Evolutionary conservation across 1,140 invertebrate genomes (phyloP), one percentile per base, ranked within the genome.

Genomic region (Apis florea): DNA sequence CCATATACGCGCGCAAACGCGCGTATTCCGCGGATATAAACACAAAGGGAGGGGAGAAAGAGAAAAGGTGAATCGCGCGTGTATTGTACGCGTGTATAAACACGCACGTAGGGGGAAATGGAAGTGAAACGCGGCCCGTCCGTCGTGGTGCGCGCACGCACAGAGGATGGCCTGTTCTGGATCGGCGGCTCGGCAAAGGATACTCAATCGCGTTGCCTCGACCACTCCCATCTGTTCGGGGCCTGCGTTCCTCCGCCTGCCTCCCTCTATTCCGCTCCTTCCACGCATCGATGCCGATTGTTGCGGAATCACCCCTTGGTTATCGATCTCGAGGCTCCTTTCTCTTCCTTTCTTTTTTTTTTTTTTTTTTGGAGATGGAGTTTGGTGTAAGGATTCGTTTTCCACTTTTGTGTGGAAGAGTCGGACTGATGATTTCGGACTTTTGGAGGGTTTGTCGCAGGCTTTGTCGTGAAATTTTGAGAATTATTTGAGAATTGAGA

Each of bases 131-230:
- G 54, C 51, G 31, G n/a, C n/a, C n/a, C 53, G 73, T 56, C 71
- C 64, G 67, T 66, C 31, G 54, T 63, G 54, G 31, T 21, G n/a
- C 13, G 26, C 17, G 31, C 53, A 26, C 64, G 53, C 47, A 73
- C 26, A 73, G 69, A 73, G 68, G 74, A n/a, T 21, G 19, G 31
- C 59, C 59, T 63, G 78, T 89, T 89, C 86, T 89, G 80, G 86
- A 89, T 64, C 85, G 83, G 69, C 85, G 76, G 59, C 53, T 76
- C 59, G 86, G 80, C 85, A 89, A 87, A 89, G 88, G 85, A 82
- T 78, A 58, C 58, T 71, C 75, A 78, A 82, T 82, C 75, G 81
- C 75, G 66, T 82, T 49, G 66, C 77, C 70, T 67, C 66, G 24
- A 58, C 26, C 53, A 17, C n/a, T 54, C 17, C 54, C n/a, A 1